Evolutionary conservation across 2,888 invertebrate species (phyloP).

Genomic region (Cerastoderma edule): DNA sequence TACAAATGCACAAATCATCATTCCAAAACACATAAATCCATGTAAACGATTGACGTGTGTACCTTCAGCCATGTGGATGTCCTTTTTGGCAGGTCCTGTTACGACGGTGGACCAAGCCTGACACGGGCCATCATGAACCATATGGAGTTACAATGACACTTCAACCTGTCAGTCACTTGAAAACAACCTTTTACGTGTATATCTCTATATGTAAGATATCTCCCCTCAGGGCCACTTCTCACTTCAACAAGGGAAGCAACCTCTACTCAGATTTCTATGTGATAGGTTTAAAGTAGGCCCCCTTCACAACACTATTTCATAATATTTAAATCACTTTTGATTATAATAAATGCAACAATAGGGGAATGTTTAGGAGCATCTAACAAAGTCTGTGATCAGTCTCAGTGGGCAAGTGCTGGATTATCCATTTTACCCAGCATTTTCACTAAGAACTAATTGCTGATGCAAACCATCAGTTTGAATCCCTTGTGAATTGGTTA

Average conservation of each 20-base stretch:
- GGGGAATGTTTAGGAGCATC: no score
- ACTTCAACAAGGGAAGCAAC: constrained; percentile 14
- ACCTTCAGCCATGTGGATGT: constrained; percentile 2
- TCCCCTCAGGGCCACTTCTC: constrained; percentile 2
- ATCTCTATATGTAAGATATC: neutral
- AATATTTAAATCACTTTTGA: no score
- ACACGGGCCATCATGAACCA: constrained; percentile 7
- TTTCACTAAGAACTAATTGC: no score
- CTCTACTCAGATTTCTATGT: neutral
- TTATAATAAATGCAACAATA: no score
- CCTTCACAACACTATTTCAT: no score
- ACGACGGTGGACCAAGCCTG: neutral
- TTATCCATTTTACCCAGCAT: no score
- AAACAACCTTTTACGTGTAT: neutral
- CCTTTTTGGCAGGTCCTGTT: neutral
- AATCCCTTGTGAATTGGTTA: no score
- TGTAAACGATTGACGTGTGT: no score
- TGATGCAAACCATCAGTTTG: no score
- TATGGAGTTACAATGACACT: constrained; percentile 20
- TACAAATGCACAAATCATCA: neutral
- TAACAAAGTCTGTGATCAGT: no score
- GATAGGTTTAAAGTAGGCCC: neutral
- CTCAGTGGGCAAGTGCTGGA: no score
- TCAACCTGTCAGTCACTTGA: constrained; percentile 1
- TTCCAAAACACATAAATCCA: neutral